Conservation (phyloP, 2,113 vertebrate genomes). For the Picathartes gymnocephalus region DNA sequence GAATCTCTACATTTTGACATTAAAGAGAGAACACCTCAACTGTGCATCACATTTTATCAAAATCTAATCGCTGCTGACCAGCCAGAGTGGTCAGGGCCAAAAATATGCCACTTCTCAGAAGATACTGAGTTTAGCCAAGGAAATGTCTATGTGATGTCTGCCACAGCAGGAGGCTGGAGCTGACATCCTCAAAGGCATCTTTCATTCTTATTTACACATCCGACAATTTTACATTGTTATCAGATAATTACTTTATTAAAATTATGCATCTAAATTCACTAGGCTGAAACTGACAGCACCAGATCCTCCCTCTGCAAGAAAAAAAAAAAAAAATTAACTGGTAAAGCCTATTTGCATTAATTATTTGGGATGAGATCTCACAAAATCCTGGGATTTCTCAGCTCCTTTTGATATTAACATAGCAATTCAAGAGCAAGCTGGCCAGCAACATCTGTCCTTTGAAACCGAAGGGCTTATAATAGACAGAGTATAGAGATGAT, state of each 20-base stretch:
- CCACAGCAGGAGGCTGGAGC: conserved; percentile 38
- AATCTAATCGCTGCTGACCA: conserved; percentile 9
- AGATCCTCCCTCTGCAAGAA: not conserved
- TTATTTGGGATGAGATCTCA: not conserved
- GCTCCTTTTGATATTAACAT: not conserved
- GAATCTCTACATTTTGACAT: not conserved
- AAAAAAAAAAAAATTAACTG: not conserved
- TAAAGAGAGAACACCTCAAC: not conserved
- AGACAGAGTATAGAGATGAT: not conserved
- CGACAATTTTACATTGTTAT: conserved; percentile 27
- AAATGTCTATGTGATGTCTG: not conserved
- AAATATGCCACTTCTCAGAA: not conserved
- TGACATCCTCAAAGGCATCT: conserved; percentile 44
- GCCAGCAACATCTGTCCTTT: not conserved
- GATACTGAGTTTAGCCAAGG: not conserved
- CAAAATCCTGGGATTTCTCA: not conserved
- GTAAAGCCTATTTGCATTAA: not conserved
- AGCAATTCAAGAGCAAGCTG: not conserved
- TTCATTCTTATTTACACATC: conserved; percentile 53
- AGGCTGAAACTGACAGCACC: not conserved
- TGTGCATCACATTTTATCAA: not conserved
- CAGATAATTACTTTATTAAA: conserved; percentile 44
- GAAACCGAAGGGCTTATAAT: not conserved
- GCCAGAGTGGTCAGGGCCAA: not conserved
- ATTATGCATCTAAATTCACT: conserved; percentile 1